Percentiles rank a stretch among this genome's conserved stretches.
Conservation (phyloP, 37 sponge, comb jelly and placozoan species). For the Axinella damicornis region DNA sequence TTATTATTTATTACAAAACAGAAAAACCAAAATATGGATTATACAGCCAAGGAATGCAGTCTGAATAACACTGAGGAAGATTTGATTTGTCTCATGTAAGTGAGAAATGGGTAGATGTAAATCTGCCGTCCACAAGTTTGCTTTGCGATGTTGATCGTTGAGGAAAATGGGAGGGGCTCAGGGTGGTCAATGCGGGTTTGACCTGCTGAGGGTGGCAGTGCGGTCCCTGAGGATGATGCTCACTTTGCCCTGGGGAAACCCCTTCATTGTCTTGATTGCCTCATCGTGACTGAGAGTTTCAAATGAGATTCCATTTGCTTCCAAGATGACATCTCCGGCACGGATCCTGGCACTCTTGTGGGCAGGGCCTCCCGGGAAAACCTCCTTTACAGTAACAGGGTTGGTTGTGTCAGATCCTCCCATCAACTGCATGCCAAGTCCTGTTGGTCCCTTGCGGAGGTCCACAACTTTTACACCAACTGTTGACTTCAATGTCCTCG, state of each 20-base stretch:
- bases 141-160: no score
- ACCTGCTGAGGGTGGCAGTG: not conserved
- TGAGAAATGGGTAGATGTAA: no score
- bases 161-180: no score
- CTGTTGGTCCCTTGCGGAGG: constrained; percentile 78
- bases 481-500: constrained; percentile 13
- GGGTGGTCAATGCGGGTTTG: no score
- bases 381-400: constrained; percentile 66
- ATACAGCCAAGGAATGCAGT: no score
- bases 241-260: constrained; percentile 72
- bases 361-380: constrained; percentile 85
- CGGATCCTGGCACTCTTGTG: constrained; percentile 72
- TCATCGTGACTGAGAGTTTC: constrained; percentile 55
- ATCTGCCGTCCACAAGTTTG: no score
- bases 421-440: constrained; percentile 76
- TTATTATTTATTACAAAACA: no score
- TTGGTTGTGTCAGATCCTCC: constrained; percentile 54
- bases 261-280: constrained; percentile 60
- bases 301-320: constrained; percentile 71
- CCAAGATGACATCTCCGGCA: constrained; percentile 71
- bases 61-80: no score
- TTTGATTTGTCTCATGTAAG: no score
- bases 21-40: no score
- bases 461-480: constrained; percentile 64
- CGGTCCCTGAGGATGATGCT: constrained; percentile 54